Percentiles rank a stretch among this genome's conserved stretches.
phyloP scores from a whole-genome alignment of 2,888 invertebrate genomes.

The Amphipoea oculea region DNA sequence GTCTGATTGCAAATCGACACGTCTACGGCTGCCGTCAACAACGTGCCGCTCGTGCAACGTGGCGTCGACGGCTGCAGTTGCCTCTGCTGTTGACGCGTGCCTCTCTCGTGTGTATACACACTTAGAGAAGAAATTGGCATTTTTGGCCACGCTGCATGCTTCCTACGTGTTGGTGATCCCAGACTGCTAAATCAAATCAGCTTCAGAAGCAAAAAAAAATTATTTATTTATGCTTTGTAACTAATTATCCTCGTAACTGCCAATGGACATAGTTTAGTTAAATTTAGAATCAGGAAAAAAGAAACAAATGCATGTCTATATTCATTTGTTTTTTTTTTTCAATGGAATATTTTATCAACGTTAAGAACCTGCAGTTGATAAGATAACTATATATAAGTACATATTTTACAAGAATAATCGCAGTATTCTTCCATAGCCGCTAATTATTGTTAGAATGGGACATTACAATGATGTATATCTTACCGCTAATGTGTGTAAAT shows the following conservation, averaged over 20 bases:
- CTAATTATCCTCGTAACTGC: background rate
- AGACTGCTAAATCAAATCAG: constrained; percentile 10
- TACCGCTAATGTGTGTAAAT: too few species aligned
- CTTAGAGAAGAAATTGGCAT: constrained; percentile 6
- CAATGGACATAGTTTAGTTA: background rate
- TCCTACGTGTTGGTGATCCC: constrained; percentile 10
- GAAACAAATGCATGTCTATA: background rate
- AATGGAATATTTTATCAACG: background rate
- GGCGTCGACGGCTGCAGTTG: too few species aligned
- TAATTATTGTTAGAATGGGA: background rate
- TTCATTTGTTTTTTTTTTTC: background rate
- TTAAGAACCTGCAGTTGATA: background rate
- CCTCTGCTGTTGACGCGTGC: too few species aligned
- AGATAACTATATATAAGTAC: background rate
- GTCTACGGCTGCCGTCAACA: background rate
- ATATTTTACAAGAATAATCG: background rate
- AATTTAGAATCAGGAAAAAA: background rate
- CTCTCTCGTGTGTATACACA: too few species aligned
- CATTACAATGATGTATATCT: constrained; percentile 2
- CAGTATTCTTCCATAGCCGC: constrained; percentile 8
- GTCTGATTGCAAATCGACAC: background rate
- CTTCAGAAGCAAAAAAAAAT: background rate
- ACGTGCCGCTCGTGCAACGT: too few species aligned
- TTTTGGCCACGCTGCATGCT: constrained; percentile 16
- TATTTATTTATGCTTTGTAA: background rate